Evolutionary conservation across 2,797 vertebrate species (phyloP).

Genomic region (Lophius americanus): DNA sequence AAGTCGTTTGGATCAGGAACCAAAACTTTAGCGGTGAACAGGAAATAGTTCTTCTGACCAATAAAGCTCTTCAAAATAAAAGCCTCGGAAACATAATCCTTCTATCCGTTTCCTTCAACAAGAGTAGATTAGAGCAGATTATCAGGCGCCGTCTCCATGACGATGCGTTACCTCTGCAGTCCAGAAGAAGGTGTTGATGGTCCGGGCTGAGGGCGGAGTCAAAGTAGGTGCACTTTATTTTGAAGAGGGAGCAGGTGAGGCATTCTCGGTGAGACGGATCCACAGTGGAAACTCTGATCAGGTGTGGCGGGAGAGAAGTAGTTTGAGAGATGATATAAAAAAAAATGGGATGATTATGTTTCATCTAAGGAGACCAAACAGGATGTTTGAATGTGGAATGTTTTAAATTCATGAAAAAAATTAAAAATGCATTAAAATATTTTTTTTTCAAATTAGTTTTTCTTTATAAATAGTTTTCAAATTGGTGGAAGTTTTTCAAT

Average conservation of each 20-base stretch:
- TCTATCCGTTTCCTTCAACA: too few species aligned
- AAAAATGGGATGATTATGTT: too few species aligned
- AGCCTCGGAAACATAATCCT: too few species aligned
- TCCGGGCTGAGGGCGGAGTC: constrained; percentile 60
- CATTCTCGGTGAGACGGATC: constrained; percentile 64
- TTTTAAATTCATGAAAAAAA: too few species aligned
- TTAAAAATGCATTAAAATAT: too few species aligned
- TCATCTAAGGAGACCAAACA: too few species aligned
- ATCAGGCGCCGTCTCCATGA: background rate
- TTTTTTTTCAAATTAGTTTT: too few species aligned
- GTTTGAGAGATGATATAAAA: too few species aligned
- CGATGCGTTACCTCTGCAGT: constrained; percentile 70
- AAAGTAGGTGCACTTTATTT: constrained; percentile 67
- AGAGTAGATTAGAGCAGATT: too few species aligned
- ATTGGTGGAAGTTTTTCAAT: too few species aligned
- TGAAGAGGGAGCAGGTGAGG: constrained; percentile 76
- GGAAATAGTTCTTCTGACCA: background rate
- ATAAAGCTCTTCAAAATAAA: background rate
- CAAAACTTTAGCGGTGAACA: background rate
- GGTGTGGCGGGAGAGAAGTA: background rate
- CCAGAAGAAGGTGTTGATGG: constrained; percentile 69
- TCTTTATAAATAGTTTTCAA: too few species aligned
- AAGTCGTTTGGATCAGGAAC: background rate
- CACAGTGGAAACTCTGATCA: constrained; percentile 60
- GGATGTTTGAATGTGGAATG: too few species aligned